A percentile compares a stretch with the other conserved stretches of the same genome.
phyloP scores from a whole-genome alignment of 2,113 vertebrate species.

The Struthio camelus region DNA sequence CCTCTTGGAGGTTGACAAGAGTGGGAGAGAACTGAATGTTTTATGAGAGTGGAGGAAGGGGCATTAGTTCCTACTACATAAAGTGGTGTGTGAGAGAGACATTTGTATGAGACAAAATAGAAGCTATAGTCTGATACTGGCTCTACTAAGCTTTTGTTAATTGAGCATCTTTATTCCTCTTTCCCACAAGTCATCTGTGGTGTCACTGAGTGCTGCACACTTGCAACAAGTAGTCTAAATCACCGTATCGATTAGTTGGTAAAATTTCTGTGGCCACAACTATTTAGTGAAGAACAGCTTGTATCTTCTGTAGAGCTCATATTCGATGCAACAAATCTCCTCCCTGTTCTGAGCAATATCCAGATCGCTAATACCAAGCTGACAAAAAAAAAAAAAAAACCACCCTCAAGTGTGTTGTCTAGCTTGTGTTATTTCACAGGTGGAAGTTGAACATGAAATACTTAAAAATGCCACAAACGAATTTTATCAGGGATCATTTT shows the following conservation, averaged over 20 bases:
- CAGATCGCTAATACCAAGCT: neutral
- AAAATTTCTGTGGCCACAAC: neutral
- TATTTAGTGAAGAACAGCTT: neutral
- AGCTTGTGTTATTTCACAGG: neutral
- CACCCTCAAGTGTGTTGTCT: neutral
- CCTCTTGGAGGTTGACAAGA: neutral
- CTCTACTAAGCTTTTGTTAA: neutral
- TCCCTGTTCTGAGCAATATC: neutral
- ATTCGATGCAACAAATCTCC: neutral
- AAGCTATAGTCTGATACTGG: neutral
- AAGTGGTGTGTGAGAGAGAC: neutral
- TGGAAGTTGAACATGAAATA: neutral
- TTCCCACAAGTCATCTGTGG: neutral
- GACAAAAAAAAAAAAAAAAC: no score
- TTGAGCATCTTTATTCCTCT: neutral
- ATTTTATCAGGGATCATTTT: neutral
- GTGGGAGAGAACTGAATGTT: neutral
- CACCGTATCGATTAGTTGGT: fast-evolving
- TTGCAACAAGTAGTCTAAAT: neutral
- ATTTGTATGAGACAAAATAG: neutral
- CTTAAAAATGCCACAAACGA: neutral
- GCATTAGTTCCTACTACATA: neutral
- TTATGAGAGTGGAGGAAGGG: neutral
- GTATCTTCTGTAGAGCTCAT: neutral
- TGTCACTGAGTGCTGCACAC: neutral